phyloP scores from a whole-genome alignment of 1,140 invertebrate genomes.

The Luehdorfia chinensis region DNA sequence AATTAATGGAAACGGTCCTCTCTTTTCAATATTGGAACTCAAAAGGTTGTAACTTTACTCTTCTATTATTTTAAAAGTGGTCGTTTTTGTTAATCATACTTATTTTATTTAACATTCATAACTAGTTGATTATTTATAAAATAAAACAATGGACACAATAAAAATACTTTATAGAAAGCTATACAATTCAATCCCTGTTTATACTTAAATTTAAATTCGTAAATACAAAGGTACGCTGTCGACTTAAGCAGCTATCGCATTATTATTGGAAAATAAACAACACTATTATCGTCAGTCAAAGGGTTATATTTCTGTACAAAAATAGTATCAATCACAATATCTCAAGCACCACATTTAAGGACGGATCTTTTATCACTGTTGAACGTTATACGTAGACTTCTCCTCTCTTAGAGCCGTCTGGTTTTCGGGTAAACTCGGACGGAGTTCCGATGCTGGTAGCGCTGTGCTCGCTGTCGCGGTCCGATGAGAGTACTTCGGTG shows the following conservation, averaged over 20 bases:
- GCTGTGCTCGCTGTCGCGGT: constrained; percentile 59
- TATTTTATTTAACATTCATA: no score
- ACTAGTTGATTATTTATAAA: no score
- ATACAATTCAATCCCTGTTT: constrained; percentile 55
- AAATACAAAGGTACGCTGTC: constrained; percentile 22
- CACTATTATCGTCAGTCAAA: constrained; percentile 6
- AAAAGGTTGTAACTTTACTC: no score
- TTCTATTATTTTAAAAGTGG: no score
- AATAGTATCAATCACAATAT: constrained; percentile 19
- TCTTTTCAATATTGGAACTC: no score
- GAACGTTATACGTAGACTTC: constrained; percentile 76
- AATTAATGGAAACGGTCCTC: no score
- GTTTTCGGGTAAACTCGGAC: constrained; percentile 46
- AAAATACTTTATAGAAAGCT: constrained; percentile 42
- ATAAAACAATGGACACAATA: constrained; percentile 32
- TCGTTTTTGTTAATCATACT: no score
- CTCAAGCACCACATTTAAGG: constrained; percentile 16
- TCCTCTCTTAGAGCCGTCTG: constrained; percentile 70
- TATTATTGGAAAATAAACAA: constrained; percentile 18
- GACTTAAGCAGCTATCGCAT: constrained; percentile 21
- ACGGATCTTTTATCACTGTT: constrained; percentile 11
- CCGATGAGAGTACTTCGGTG: constrained; percentile 48
- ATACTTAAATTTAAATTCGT: constrained; percentile 38
- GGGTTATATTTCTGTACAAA: constrained; percentile 1
- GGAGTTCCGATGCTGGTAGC: constrained; percentile 42